phyloP scores from a whole-genome alignment of 2,888 invertebrate species.

The Limenitis camilla region DNA sequence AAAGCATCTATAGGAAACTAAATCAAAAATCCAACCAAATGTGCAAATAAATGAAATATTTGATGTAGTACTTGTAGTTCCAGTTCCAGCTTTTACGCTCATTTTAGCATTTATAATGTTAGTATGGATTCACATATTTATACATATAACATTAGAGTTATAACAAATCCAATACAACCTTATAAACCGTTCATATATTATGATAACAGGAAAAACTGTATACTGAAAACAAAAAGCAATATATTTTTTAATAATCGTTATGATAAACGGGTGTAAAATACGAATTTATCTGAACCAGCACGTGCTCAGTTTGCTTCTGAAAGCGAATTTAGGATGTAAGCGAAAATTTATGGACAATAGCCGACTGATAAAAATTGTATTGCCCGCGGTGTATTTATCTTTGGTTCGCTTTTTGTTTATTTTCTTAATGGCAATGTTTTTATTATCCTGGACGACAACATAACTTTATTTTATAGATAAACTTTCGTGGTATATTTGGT shows the following conservation, averaged over 20 bases:
- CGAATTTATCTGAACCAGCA: conserved; percentile 48
- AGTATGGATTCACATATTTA: too few relatives aligned
- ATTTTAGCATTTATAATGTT: too few relatives aligned
- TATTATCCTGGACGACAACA: too few relatives aligned
- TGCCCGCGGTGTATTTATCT: conserved; percentile 48
- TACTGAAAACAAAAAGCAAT: conserved; percentile 23
- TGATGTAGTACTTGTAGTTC: too few relatives aligned
- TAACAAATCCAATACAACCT: conserved; percentile 1
- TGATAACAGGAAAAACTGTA: conserved; percentile 30
- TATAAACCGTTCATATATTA: conserved; percentile 15
- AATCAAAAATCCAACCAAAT: too few relatives aligned
- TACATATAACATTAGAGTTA: too few relatives aligned
- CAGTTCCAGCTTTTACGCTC: too few relatives aligned
- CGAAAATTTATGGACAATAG: conserved; percentile 60
- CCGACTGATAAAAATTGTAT: conserved; percentile 63
- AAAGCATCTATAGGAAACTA: too few relatives aligned
- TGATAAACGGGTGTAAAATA: conserved; percentile 35
- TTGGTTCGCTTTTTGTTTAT: conserved; percentile 21
- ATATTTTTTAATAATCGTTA: conserved; percentile 33
- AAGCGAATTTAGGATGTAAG: conserved; percentile 56
- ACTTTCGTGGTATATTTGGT: too few relatives aligned
- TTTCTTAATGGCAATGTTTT: too few relatives aligned
- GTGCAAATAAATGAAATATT: too few relatives aligned
- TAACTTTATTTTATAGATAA: too few relatives aligned
- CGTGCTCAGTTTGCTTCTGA: conserved; percentile 45